Evolutionary conservation across 2,113 vertebrate genomes (phyloP).

Genomic region (Melospiza melodia): DNA sequence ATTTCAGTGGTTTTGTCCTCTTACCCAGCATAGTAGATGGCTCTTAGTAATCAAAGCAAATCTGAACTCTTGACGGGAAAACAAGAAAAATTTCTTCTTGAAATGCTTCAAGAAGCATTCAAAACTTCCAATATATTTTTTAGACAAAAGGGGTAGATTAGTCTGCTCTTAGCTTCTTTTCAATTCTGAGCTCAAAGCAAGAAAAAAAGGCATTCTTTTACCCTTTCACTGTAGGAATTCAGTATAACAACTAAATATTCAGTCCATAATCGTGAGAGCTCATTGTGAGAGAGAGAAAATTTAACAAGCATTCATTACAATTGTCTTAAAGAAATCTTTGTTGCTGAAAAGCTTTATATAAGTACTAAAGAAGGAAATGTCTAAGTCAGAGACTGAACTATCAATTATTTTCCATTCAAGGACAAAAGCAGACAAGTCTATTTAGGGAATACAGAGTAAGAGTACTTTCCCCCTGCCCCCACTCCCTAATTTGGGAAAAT

Average conservation of each 20-base stretch:
- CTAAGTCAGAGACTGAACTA: conserved; percentile 23
- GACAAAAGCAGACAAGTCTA: background rate
- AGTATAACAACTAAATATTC: background rate
- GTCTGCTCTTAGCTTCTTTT: background rate
- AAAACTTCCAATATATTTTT: background rate
- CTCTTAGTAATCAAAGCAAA: background rate
- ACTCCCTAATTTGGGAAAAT: background rate
- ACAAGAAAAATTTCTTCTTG: background rate
- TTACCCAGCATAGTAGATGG: background rate
- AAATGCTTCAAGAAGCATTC: background rate
- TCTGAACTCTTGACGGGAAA: background rate
- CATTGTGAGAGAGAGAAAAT: background rate
- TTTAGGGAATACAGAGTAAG: background rate
- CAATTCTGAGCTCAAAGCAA: background rate
- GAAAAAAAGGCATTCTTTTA: background rate
- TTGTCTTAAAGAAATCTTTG: conserved; percentile 55
- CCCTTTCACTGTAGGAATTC: background rate
- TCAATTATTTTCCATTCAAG: conserved; percentile 30
- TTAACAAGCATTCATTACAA: conserved; percentile 17
- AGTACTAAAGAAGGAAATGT: conserved; percentile 47
- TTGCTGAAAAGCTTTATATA: conserved; percentile 42
- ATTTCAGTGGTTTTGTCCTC: background rate
- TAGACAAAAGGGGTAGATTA: background rate
- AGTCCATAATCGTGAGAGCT: background rate
- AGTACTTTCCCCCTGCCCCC: rapidly evolving